Percentiles rank a stretch among this genome's conserved stretches.
Conservation (phyloP, 2,888 invertebrate genomes). For the Apamea sordens region DNA sequence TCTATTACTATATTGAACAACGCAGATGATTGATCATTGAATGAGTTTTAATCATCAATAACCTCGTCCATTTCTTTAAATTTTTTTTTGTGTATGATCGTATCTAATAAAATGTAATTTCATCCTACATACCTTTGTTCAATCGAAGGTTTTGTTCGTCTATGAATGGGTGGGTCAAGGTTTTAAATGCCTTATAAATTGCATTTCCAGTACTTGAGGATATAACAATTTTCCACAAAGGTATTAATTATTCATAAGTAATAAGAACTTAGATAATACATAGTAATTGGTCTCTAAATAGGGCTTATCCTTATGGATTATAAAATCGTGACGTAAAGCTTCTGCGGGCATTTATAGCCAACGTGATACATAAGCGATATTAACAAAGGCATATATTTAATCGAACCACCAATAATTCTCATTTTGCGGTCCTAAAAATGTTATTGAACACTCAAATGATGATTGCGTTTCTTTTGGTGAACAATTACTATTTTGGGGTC, state of each 20-base stretch:
- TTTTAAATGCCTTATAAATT: conserved; percentile 33
- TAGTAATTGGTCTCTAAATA: conserved; percentile 51
- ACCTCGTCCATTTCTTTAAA: conserved; percentile 44
- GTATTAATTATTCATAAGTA: conserved; percentile 41
- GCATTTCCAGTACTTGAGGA: conserved; percentile 45
- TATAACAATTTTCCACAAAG: conserved; percentile 57
- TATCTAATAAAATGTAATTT: conserved; percentile 39
- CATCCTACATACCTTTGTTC: conserved; percentile 53
- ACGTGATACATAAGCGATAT: conserved; percentile 25
- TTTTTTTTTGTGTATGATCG: conserved; percentile 57
- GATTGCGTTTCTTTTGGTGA: not conserved
- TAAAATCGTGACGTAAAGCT: conserved; percentile 45
- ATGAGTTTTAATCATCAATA: conserved; percentile 39
- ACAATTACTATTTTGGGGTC: not conserved
- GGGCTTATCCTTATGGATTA: conserved; percentile 51
- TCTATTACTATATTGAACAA: conserved; percentile 21
- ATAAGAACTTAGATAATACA: conserved; percentile 43
- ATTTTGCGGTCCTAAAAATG: not conserved
- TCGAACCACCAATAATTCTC: not conserved
- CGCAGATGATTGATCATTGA: conserved; percentile 44
- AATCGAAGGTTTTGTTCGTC: conserved; percentile 52
- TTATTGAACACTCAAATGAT: not conserved
- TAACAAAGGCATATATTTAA: conserved; percentile 4
- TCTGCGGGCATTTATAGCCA: conserved; percentile 27
- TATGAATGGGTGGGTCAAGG: conserved; percentile 60